Conservation (phyloP, 2,797 vertebrate species). For the Todus mexicanus region DNA sequence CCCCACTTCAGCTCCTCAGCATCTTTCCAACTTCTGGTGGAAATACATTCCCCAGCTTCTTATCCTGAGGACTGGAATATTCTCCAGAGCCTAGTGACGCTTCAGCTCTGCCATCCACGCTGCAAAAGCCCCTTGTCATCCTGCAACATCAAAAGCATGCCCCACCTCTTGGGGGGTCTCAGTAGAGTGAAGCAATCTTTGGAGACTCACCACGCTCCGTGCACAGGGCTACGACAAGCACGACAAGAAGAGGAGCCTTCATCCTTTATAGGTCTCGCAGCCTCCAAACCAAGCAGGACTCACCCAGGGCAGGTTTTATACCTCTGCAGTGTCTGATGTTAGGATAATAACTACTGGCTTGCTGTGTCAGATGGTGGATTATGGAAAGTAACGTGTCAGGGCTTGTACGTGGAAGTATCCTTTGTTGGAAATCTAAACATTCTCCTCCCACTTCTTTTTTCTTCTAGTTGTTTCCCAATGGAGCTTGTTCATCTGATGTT, state of each 20-base stretch:
- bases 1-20: not conserved
- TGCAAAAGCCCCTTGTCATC: not conserved
- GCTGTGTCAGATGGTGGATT: not conserved
- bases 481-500: not conserved
- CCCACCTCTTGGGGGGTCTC: not conserved
- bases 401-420: not conserved
- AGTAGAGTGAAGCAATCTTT: not conserved
- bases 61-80: not conserved
- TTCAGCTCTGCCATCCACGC: not conserved
- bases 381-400: not conserved
- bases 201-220: not conserved
- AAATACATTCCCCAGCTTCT: not conserved
- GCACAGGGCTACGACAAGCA: not conserved
- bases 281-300: not conserved
- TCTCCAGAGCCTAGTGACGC: not conserved
- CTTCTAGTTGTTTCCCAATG: not conserved
- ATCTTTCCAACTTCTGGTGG: not conserved
- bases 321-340: not conserved
- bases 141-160: not conserved
- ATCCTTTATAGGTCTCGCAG: not conserved
- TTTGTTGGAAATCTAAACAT: not conserved
- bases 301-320: slow-evolving; percentile 42
- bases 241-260: slow-evolving; percentile 34
- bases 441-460: not conserved
- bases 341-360: not conserved